These are phyloP conservation scores for Iselma pallidipennis DNA, from an alignment of 2,888 invertebrate genomes.

Conservation along the genomic window DNA sequence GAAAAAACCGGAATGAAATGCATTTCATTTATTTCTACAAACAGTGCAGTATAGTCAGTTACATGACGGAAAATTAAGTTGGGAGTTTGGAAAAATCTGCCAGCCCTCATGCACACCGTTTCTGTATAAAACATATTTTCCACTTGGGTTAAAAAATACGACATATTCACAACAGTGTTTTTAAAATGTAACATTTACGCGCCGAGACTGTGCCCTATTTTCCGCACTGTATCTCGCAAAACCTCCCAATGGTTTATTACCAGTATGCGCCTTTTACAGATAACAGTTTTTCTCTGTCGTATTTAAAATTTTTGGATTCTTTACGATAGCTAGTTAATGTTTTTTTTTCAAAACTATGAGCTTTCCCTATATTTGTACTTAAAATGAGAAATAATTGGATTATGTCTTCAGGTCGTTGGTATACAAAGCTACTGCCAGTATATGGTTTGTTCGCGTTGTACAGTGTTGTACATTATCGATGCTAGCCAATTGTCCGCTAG, in stretches of 20 bases:
- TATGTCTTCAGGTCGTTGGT: too few species aligned
- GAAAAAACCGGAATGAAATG: conserved; percentile 39
- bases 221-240: conserved; percentile 9
- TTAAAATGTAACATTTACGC: conserved; percentile 25
- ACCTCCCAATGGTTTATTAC: too few species aligned
- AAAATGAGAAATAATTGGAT: conserved; percentile 34
- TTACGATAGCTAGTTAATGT: too few species aligned
- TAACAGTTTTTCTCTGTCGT: too few species aligned
- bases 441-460: not conserved
- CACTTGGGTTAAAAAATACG: conserved; percentile 44
- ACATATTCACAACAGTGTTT: conserved; percentile 19
- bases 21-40: conserved; percentile 42
- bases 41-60: conserved; percentile 37
- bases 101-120: conserved; percentile 33
- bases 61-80: conserved; percentile 52
- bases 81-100: conserved; percentile 37
- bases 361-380: not conserved
- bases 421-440: too few species aligned
- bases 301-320: too few species aligned
- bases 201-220: conserved; percentile 16
- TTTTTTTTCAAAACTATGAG: too few species aligned
- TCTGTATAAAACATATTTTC: conserved; percentile 49
- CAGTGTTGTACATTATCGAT: conserved; percentile 21
- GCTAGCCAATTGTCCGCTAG: conserved; percentile 49
- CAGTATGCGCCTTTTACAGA: too few species aligned